Percentiles rank a stretch among this genome's conserved stretches.
phyloP scores from a whole-genome alignment of 2,888 invertebrate species.

The Hirtodrosophila alboralis region DNA sequence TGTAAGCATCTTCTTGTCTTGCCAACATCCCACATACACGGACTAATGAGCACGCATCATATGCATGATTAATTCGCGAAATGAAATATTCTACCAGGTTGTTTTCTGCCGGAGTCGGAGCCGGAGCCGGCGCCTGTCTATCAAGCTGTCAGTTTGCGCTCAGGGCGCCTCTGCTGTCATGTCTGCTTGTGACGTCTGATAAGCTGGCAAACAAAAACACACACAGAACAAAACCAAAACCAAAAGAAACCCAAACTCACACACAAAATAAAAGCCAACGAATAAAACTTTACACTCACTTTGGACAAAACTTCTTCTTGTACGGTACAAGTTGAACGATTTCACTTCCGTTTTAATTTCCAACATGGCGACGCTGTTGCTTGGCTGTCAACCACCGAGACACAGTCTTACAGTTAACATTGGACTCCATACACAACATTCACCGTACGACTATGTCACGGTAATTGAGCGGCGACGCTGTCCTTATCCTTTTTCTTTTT shows the following conservation, averaged over 20 bases:
- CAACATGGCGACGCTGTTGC: constrained; percentile 42
- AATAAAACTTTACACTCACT: constrained; percentile 38
- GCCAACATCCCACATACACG: constrained; percentile 17
- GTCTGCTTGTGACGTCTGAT: constrained; percentile 65
- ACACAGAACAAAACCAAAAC: constrained; percentile 12
- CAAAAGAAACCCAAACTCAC: constrained; percentile 11
- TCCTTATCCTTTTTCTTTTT: constrained; percentile 1
- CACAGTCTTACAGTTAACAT: constrained; percentile 85
- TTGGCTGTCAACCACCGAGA: constrained; percentile 82
- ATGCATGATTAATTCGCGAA: constrained; percentile 61
- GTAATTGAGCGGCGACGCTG: constrained; percentile 73
- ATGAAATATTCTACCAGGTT: constrained; percentile 67
- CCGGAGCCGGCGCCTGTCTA: constrained; percentile 61
- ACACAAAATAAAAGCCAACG: constrained; percentile 20
- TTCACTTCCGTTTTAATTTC: constrained; percentile 20
- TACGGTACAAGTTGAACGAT: constrained; percentile 18
- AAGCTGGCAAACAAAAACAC: constrained; percentile 46
- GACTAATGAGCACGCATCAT: constrained; percentile 55
- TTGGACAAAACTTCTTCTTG: constrained; percentile 52
- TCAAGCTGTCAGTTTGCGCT: constrained; percentile 71
- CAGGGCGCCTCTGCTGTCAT: constrained; percentile 41
- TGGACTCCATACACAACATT: constrained; percentile 84
- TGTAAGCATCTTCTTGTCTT: too few species aligned
- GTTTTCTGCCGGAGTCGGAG: constrained; percentile 26
- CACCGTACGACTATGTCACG: constrained; percentile 85